A percentile compares a stretch with the other conserved stretches of the same genome.
Evolutionary conservation across 2,797 vertebrate genomes (phyloP).

Genomic region (Alfaro cultratus): DNA sequence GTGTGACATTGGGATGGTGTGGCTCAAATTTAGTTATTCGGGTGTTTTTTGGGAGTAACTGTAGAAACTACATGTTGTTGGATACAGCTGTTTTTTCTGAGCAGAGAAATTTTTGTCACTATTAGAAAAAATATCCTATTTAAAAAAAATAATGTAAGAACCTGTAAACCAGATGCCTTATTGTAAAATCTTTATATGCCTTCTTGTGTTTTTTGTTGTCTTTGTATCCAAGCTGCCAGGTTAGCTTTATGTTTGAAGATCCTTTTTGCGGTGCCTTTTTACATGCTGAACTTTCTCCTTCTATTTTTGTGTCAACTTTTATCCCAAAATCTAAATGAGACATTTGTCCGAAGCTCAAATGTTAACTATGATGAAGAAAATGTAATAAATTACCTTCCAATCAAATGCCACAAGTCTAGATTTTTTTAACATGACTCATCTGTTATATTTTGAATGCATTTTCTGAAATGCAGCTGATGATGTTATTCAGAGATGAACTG

Average conservation of each 20-base stretch:
- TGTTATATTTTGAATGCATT: not conserved
- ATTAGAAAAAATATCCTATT: conserved; percentile 41
- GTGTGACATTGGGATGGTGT: not conserved
- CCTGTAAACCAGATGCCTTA: conserved; percentile 42
- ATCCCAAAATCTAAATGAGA: not conserved
- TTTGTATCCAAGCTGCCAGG: not conserved
- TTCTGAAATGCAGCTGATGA: not conserved
- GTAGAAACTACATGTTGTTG: conserved; percentile 25
- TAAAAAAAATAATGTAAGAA: conserved; percentile 38
- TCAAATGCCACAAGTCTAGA: not conserved
- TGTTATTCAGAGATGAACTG: not conserved
- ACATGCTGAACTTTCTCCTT: not conserved
- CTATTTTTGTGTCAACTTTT: not conserved
- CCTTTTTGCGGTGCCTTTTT: not conserved
- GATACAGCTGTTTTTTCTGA: conserved; percentile 35
- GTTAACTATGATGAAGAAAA: not conserved
- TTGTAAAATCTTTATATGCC: conserved; percentile 57
- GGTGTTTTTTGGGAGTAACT: not conserved
- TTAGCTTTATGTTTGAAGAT: not conserved
- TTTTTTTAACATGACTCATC: not conserved
- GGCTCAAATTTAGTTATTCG: conserved; percentile 9
- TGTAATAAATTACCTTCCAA: not conserved
- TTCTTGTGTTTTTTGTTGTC: conserved; percentile 15
- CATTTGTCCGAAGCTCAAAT: not conserved
- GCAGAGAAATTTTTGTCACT: conserved; percentile 66